These are phyloP conservation scores for Eustalomyia histrio DNA, from an alignment of 2,888 invertebrate genomes.

Conservation along the genomic window DNA sequence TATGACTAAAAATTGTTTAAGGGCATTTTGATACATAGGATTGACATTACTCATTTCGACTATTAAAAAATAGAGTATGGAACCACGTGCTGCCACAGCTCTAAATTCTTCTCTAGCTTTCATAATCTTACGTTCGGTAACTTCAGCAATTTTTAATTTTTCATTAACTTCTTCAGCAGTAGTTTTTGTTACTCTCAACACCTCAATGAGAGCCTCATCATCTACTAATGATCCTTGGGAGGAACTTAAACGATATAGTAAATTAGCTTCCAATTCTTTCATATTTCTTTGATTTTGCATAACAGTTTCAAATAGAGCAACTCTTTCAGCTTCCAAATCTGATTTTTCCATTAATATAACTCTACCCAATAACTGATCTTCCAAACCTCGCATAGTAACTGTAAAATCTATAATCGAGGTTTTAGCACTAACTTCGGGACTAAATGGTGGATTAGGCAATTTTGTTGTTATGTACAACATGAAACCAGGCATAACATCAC, in stretches of 20 bases:
- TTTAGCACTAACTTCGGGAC: conserved; percentile 97
- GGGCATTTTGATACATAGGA: conserved; percentile 97
- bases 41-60: conserved; percentile 99
- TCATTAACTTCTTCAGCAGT: conserved; percentile 97
- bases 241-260: conserved; percentile 93
- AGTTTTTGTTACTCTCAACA: conserved; percentile 90
- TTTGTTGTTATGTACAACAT: conserved; percentile 98
- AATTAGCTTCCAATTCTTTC: conserved; percentile 96
- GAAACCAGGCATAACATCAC: conserved; percentile 97
- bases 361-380: conserved; percentile 95
- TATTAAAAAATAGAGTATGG: conserved; percentile 96
- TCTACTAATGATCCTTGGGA: conserved; percentile 96
- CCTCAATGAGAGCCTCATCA: conserved; percentile 95
- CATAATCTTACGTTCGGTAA: conserved; percentile 96
- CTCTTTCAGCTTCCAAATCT: conserved; percentile 95
- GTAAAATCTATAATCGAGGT: conserved; percentile 98
- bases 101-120: conserved; percentile 96
- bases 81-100: conserved; percentile 95
- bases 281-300: conserved; percentile 97
- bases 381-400: conserved; percentile 96
- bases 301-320: conserved; percentile 95
- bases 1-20: conserved; percentile 95
- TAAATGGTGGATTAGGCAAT: conserved; percentile 96
- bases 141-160: conserved; percentile 93
- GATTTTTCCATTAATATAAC: conserved; percentile 98